Conservation (phyloP, 2,113 vertebrate genomes). For the Oryzias celebensis region DNA sequence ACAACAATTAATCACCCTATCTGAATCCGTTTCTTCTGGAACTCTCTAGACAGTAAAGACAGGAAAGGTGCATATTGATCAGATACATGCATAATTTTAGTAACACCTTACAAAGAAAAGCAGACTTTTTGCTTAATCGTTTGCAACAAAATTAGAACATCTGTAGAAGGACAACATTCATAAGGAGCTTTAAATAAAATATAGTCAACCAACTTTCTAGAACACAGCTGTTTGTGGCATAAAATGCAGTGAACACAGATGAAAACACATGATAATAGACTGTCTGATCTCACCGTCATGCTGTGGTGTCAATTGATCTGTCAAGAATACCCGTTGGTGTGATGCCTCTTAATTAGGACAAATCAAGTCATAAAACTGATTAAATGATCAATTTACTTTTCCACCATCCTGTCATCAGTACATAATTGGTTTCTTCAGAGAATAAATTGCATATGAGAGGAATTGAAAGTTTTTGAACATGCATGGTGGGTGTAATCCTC, state of each 20-base stretch:
- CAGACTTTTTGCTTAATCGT: no score
- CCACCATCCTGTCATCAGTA: constrained; percentile 35
- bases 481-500: neutral
- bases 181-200: no score
- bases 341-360: constrained; percentile 42
- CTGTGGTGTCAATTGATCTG: constrained; percentile 36
- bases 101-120: no score
- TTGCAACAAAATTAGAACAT: no score
- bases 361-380: constrained; percentile 50
- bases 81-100: no score
- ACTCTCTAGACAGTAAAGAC: no score
- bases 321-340: constrained; percentile 25
- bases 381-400: constrained; percentile 51
- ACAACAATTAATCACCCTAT: no score
- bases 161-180: no score
- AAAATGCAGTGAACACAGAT: constrained; percentile 6
- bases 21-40: no score
- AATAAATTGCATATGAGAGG: constrained; percentile 38
- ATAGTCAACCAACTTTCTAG: neutral
- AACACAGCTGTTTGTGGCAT: neutral
- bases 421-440: constrained; percentile 19
- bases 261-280: constrained; percentile 16
- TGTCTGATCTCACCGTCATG: constrained; percentile 8
- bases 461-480: constrained; percentile 2
- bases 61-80: no score